Conservation (phyloP, 2,888 invertebrate species). For the Leptinotarsa haldemani region DNA sequence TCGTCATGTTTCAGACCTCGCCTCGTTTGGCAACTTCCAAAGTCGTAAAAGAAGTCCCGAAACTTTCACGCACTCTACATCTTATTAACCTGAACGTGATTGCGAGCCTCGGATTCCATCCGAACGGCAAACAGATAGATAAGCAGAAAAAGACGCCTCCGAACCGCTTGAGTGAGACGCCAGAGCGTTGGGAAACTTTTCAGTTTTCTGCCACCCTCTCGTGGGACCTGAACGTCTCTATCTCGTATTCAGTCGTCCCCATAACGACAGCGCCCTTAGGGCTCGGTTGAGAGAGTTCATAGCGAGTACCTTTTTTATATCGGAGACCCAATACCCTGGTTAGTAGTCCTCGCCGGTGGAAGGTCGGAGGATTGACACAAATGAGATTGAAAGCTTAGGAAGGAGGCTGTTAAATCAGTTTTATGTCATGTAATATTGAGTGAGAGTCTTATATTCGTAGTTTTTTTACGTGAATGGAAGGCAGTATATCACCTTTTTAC, state of each 20-base stretch:
- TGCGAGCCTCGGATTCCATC: slow-evolving; percentile 21
- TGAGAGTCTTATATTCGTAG: neutral
- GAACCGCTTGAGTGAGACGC: slow-evolving; percentile 19
- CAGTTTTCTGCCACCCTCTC: slow-evolving; percentile 18
- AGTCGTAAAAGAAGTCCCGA: slow-evolving; percentile 17
- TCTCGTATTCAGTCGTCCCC: slow-evolving; percentile 22
- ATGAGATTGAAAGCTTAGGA: neutral
- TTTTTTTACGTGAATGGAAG: neutral
- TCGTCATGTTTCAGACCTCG: neutral
- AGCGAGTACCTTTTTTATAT: slow-evolving; percentile 25
- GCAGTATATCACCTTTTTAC: neutral
- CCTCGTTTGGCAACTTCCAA: neutral
- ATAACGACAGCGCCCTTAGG: slow-evolving; percentile 15
- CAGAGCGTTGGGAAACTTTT: slow-evolving; percentile 16
- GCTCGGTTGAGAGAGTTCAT: slow-evolving; percentile 10
- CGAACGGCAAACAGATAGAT: slow-evolving; percentile 23
- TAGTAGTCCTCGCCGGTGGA: neutral
- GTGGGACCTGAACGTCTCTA: slow-evolving; percentile 12
- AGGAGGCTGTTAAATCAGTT: neutral
- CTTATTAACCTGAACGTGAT: slow-evolving; percentile 28
- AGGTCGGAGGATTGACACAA: slow-evolving; percentile 4
- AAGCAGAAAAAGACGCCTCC: slow-evolving; percentile 24
- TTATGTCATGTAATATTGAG: neutral
- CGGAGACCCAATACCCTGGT: slow-evolving; percentile 8
- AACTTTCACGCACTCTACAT: slow-evolving; percentile 26